Conservation (phyloP, 2,797 vertebrate species). For the Avahi laniger region DNA sequence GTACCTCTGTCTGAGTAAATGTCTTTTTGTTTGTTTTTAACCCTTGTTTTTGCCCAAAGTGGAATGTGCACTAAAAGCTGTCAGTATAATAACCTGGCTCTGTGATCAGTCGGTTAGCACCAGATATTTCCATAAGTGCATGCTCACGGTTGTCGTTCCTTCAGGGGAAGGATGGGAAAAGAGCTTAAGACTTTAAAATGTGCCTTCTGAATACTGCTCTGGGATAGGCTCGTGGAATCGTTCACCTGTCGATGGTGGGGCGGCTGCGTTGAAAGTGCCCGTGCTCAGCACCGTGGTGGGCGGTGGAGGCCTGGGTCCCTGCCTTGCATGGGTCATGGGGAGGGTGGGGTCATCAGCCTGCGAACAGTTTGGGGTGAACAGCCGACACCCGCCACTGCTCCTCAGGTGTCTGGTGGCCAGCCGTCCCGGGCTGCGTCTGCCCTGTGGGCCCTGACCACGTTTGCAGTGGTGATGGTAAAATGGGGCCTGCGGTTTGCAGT, state of each 20-base stretch:
- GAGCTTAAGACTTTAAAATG: not conserved
- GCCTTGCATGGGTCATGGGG: rapidly evolving
- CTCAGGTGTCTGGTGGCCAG: not conserved
- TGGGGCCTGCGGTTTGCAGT: not conserved
- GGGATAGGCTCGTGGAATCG: rapidly evolving
- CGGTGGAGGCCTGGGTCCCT: not conserved
- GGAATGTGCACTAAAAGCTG: not conserved
- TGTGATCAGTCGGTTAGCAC: rapidly evolving
- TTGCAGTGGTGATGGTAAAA: not conserved
- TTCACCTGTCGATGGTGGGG: not conserved
- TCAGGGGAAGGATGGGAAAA: not conserved
- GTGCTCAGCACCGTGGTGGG: not conserved
- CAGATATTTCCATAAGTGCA: rapidly evolving
- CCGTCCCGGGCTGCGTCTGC: not conserved
- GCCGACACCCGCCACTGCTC: not conserved
- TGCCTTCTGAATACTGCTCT: rapidly evolving
- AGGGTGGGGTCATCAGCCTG: not conserved
- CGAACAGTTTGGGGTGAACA: too few species aligned
- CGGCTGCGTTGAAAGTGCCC: rapidly evolving
- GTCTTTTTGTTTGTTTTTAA: not conserved
- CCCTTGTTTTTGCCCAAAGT: rapidly evolving
- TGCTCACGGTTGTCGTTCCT: rapidly evolving
- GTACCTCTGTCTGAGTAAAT: rapidly evolving
- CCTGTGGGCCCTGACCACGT: not conserved
- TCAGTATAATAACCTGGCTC: not conserved